These are phyloP conservation scores for Pagrus major DNA, from an alignment of 2,113 vertebrate species.

Conservation along the genomic window DNA sequence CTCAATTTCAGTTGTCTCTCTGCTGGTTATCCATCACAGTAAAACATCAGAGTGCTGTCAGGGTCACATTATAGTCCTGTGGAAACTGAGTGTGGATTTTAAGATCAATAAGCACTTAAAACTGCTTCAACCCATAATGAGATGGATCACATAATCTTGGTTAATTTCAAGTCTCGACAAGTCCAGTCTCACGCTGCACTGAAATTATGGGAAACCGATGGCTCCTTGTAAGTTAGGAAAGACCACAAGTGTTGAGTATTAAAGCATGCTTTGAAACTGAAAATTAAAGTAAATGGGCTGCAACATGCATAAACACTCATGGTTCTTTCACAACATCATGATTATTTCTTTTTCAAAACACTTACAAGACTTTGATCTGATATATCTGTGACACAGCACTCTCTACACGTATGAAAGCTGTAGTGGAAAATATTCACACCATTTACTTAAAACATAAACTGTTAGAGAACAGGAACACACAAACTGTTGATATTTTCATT, in stretches of 20 bases:
- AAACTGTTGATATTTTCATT: neutral
- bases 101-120: neutral
- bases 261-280: constrained; percentile 2
- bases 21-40: neutral
- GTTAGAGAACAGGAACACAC: neutral
- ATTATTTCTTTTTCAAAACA: neutral
- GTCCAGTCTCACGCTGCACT: neutral
- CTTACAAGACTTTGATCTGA: neutral
- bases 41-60: neutral
- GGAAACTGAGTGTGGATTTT: neutral
- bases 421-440: neutral
- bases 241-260: neutral
- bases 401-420: constrained; percentile 1
- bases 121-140: neutral
- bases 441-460: neutral
- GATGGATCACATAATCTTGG: neutral
- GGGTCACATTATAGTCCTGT: neutral
- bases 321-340: neutral
- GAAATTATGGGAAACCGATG: neutral
- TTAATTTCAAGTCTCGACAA: constrained; percentile 8
- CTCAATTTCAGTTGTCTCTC: neutral
- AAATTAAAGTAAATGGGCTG: neutral
- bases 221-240: neutral
- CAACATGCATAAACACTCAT: constrained; percentile 1
- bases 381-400: neutral